Evolutionary conservation across 1,140 invertebrate species (phyloP).

Genomic region (Meteorus sp.): DNA sequence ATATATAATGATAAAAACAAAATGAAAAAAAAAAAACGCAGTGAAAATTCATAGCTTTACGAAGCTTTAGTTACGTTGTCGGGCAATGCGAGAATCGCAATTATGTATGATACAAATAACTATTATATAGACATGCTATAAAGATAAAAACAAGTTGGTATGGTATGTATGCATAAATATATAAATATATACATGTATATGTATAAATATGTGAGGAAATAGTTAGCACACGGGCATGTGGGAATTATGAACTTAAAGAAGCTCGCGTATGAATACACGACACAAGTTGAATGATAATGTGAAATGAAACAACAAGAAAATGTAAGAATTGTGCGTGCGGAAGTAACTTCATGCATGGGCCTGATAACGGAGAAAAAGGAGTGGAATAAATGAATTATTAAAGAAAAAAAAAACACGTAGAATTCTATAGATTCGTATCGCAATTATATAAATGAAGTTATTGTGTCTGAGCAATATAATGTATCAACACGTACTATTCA

Average conservation of each 20-base stretch:
- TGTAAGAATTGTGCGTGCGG: not conserved
- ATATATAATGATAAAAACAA: not conserved
- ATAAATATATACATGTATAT: constrained; percentile 30
- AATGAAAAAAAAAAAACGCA: not conserved
- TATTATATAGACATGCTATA: constrained; percentile 8
- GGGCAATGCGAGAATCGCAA: constrained; percentile 11
- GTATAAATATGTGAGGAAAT: constrained; percentile 26
- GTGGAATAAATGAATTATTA: too few species aligned
- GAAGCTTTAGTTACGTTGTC: constrained; percentile 11
- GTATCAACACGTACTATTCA: constrained; percentile 24
- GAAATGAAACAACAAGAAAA: not conserved
- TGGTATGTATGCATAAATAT: too few species aligned
- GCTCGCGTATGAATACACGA: constrained; percentile 28
- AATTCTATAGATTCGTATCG: constrained; percentile 27
- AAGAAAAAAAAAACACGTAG: constrained; percentile 18
- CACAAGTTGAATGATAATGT: not conserved
- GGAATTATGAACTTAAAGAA: constrained; percentile 7
- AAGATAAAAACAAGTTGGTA: constrained; percentile 8
- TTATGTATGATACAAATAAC: constrained; percentile 21
- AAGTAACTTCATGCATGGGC: not conserved
- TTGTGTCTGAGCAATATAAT: constrained; percentile 24
- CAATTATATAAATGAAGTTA: constrained; percentile 21
- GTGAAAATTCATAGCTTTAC: not conserved
- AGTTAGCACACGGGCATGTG: too few species aligned
- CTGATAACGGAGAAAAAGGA: constrained; percentile 2